A percentile compares a stretch with the other conserved stretches of the same genome.
Evolutionary conservation across 2,888 invertebrate genomes (phyloP).

Genomic region (Melieria omissa): DNA sequence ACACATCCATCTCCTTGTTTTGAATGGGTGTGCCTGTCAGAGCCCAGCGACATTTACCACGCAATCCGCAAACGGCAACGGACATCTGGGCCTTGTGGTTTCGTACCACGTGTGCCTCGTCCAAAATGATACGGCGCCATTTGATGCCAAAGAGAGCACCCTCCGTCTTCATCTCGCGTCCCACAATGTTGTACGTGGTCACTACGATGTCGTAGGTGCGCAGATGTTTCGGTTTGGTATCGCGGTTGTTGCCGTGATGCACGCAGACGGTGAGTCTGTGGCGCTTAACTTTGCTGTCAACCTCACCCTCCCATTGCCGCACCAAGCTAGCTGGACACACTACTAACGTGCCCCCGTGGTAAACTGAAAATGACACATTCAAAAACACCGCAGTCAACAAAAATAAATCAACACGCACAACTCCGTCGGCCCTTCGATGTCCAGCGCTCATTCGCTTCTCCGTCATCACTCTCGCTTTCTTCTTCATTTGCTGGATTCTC

Average conservation of each 20-base stretch:
- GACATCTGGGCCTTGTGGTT: constrained; percentile 86
- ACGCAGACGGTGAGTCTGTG: constrained; percentile 74
- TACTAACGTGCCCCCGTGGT: constrained; percentile 82
- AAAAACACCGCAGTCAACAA: background rate
- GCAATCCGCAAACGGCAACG: constrained; percentile 73
- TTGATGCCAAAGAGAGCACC: constrained; percentile 76
- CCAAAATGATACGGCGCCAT: constrained; percentile 90
- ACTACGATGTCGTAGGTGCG: constrained; percentile 83
- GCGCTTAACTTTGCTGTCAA: constrained; percentile 72
- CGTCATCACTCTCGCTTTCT: constrained; percentile 47
- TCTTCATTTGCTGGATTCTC: constrained; percentile 56
- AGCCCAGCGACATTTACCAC: constrained; percentile 76
- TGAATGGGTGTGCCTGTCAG: constrained; percentile 96
- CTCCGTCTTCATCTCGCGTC: constrained; percentile 71
- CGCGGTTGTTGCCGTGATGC: constrained; percentile 86
- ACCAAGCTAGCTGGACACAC: constrained; percentile 92
- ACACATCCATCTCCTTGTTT: constrained; percentile 88
- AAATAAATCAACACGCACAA: constrained; percentile 50
- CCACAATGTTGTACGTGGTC: constrained; percentile 86
- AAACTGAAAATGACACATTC: constrained; percentile 58
- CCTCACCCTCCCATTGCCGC: constrained; percentile 89
- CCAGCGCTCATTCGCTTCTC: constrained; percentile 55
- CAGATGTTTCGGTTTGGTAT: constrained; percentile 72
- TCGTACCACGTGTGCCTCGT: constrained; percentile 93
- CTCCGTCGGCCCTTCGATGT: constrained; percentile 58